phyloP scores from a whole-genome alignment of 2,797 vertebrate genomes.

The Pangasius sanitwongsei region DNA sequence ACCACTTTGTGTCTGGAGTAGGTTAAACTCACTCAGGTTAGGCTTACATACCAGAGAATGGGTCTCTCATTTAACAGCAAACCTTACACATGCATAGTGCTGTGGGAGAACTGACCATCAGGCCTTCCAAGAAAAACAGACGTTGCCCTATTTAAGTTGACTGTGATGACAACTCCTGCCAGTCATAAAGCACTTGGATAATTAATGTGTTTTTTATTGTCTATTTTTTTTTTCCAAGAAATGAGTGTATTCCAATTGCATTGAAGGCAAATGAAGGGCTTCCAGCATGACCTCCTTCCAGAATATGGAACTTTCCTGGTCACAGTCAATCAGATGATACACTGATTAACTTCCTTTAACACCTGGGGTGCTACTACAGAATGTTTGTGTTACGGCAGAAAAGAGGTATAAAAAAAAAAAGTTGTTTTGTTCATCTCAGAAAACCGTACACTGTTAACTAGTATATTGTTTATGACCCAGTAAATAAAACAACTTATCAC shows the following conservation, averaged over 20 bases:
- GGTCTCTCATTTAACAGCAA: slow-evolving; percentile 24
- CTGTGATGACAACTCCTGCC: background rate
- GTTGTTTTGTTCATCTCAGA: background rate
- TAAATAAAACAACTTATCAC: background rate
- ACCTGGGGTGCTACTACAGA: slow-evolving; percentile 2
- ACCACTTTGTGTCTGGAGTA: background rate
- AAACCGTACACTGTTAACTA: background rate
- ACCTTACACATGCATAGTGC: slow-evolving; percentile 12
- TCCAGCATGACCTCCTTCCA: background rate
- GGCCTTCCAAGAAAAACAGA: no score
- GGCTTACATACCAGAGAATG: slow-evolving; percentile 27
- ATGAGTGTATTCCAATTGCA: background rate
- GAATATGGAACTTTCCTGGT: background rate
- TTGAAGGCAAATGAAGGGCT: background rate
- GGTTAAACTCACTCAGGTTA: slow-evolving; percentile 28
- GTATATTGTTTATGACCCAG: background rate
- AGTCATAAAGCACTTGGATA: background rate
- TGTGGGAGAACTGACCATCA: background rate
- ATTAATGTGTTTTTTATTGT: background rate
- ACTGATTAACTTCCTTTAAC: background rate
- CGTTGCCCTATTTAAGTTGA: background rate
- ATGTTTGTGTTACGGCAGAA: slow-evolving; percentile 27
- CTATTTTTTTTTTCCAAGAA: background rate
- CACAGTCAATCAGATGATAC: background rate
- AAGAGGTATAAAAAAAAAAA: background rate